Conservation (phyloP, 2,888 invertebrate species). For the Pollenia griseotomentosa region DNA sequence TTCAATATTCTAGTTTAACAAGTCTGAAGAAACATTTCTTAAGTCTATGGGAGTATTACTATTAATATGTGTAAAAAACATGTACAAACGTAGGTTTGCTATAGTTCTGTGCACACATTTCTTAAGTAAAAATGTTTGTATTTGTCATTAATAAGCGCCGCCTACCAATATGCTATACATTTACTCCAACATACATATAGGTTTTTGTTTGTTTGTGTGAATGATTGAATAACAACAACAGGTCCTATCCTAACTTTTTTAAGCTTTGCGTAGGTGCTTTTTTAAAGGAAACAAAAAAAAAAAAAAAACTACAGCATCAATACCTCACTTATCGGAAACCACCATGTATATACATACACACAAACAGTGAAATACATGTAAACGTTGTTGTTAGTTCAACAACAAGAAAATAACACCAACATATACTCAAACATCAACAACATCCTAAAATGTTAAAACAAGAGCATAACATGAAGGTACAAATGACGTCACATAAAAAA, state of each 20-base stretch:
- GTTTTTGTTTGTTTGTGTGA: not conserved
- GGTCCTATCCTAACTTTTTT: conserved; percentile 20
- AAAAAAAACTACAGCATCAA: conserved; percentile 35
- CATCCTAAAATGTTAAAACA: not conserved
- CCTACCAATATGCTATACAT: conserved; percentile 24
- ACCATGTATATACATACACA: too few species aligned
- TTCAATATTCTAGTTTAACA: too few species aligned
- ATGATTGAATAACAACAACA: conserved; percentile 34
- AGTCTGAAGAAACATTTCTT: too few species aligned
- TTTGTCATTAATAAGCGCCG: conserved; percentile 44
- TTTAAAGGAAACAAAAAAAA: not conserved
- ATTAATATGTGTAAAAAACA: conserved; percentile 4
- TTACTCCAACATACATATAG: not conserved
- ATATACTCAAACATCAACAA: not conserved
- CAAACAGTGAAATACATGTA: too few species aligned
- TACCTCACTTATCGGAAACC: too few species aligned
- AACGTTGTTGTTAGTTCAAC: not conserved
- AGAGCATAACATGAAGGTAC: not conserved
- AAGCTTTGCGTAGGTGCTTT: conserved; percentile 64
- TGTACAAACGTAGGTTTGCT: not conserved
- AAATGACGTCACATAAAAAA: conserved; percentile 41
- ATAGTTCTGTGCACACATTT: too few species aligned
- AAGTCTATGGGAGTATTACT: conserved; percentile 5
- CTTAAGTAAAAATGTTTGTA: too few species aligned
- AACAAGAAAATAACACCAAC: not conserved